Evolutionary conservation across 2,113 vertebrate species (phyloP).

Genomic region (Aldabrachelys gigantea): DNA sequence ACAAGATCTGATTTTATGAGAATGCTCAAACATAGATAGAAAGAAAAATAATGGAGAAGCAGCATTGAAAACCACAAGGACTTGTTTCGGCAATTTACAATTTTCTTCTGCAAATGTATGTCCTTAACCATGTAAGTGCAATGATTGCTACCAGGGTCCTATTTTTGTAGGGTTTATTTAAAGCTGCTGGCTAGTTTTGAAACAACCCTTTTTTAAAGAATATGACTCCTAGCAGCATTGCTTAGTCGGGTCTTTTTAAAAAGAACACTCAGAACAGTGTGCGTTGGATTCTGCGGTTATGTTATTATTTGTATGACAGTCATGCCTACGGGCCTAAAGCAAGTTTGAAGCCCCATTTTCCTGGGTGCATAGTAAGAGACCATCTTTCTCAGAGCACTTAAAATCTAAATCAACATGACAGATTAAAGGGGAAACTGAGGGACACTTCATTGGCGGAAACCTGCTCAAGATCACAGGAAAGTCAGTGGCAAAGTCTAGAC

Average conservation of each 20-base stretch:
- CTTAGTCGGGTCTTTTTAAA: background rate
- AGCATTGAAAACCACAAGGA: accelerated
- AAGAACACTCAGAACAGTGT: background rate
- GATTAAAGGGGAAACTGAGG: background rate
- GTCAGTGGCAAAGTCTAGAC: background rate
- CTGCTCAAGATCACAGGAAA: background rate
- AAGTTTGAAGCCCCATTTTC: background rate
- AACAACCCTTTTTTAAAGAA: background rate
- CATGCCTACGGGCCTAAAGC: background rate
- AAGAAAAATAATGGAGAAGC: background rate
- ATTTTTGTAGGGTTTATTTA: background rate
- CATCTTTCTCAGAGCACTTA: no score
- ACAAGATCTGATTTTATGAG: background rate
- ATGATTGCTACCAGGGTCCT: background rate
- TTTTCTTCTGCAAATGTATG: background rate
- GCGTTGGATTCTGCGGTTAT: background rate
- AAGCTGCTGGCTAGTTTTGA: background rate
- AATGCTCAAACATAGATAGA: background rate
- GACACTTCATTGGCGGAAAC: background rate
- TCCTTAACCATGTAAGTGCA: accelerated
- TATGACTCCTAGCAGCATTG: background rate
- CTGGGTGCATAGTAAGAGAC: background rate
- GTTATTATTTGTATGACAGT: background rate
- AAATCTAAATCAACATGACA: background rate
- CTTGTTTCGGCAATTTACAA: background rate